Conservation (phyloP, 2,797 vertebrate species). For the Columba guinea region DNA sequence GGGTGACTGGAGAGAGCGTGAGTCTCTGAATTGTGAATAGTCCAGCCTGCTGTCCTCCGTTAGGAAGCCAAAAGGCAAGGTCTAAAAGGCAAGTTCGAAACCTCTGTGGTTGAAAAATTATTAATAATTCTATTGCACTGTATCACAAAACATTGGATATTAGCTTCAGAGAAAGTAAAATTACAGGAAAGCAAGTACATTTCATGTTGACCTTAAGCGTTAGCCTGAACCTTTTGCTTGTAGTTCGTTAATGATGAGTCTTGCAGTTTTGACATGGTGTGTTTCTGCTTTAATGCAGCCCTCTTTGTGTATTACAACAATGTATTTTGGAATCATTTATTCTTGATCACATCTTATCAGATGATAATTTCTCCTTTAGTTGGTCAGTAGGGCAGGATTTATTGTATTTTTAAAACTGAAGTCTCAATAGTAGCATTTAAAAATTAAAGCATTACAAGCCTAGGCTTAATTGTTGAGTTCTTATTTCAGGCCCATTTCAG, state of each 20-base stretch:
- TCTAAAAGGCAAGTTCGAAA: neutral
- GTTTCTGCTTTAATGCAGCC: neutral
- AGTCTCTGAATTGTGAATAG: neutral
- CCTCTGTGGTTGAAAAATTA: neutral
- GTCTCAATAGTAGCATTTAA: neutral
- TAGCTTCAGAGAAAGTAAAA: neutral
- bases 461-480: neutral
- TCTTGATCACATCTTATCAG: neutral
- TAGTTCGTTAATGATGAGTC: neutral
- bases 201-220: neutral
- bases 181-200: neutral
- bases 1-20: neutral
- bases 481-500: neutral
- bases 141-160: neutral
- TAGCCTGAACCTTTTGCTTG: neutral
- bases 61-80: neutral
- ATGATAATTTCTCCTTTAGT: neutral
- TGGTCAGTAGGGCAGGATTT: neutral
- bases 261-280: neutral
- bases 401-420: neutral
- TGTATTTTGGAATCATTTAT: neutral
- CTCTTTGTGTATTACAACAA: neutral
- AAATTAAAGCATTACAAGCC: neutral
- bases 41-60: neutral
- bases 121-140: neutral